Percentiles rank a stretch among this genome's conserved stretches.
Evolutionary conservation across 2,888 invertebrate species (phyloP).

Genomic region (Caenorhabditis virilis): DNA sequence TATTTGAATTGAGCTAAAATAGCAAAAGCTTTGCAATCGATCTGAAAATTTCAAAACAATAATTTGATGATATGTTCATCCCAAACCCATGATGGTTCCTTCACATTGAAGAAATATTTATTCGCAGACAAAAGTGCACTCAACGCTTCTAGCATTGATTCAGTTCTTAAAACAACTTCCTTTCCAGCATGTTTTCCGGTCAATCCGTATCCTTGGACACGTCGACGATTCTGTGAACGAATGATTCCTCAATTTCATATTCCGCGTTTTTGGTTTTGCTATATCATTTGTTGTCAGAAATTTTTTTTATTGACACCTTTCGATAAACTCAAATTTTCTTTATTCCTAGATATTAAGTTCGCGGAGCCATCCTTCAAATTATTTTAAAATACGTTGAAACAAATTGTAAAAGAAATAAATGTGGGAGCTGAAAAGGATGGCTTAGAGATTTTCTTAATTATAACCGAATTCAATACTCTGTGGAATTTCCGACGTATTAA

Average conservation of each 20-base stretch:
- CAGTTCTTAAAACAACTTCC: conserved; percentile 20
- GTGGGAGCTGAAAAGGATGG: too few relatives aligned
- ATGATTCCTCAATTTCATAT: background rate
- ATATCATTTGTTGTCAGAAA: background rate
- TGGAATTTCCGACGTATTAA: too few relatives aligned
- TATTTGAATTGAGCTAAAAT: conserved; percentile 42
- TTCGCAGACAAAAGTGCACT: conserved; percentile 17
- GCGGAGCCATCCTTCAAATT: too few relatives aligned
- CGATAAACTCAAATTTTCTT: background rate
- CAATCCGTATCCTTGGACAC: conserved; percentile 34
- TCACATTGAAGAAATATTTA: conserved; percentile 32
- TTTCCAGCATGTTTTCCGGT: conserved; percentile 22
- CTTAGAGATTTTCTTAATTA: too few relatives aligned
- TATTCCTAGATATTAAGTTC: too few relatives aligned
- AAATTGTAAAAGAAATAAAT: too few relatives aligned
- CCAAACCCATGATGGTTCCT: conserved; percentile 30
- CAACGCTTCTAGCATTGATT: conserved; percentile 31
- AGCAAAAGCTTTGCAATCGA: conserved; percentile 45
- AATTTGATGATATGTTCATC: background rate
- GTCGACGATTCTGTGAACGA: conserved; percentile 14
- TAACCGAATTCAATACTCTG: too few relatives aligned
- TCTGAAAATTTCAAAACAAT: conserved; percentile 12
- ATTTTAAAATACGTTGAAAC: too few relatives aligned
- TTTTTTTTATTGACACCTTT: background rate
- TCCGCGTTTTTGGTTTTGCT: background rate